phyloP scores from a whole-genome alignment of 1,140 invertebrate genomes.

The Gonatopus flavifemur region DNA sequence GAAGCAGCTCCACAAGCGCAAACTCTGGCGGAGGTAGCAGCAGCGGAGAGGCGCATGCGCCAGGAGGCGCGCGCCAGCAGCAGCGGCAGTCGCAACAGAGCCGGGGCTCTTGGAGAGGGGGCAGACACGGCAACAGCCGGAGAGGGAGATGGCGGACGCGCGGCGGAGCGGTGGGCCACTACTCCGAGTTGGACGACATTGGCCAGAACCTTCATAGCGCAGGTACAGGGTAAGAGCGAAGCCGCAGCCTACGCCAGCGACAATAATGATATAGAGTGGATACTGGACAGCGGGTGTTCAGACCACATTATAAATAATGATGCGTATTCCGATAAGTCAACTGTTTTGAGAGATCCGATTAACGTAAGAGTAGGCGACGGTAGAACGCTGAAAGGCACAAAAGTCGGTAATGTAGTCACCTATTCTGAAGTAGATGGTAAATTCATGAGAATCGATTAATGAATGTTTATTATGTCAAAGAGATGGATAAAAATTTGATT shows the following conservation, averaged over 20 bases:
- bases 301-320: too few species aligned
- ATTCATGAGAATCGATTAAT: conserved; percentile 8
- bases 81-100: too few species aligned
- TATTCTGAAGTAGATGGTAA: conserved; percentile 16
- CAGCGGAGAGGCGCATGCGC: not conserved
- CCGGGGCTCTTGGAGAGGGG: conserved; percentile 8
- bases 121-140: conserved; percentile 10
- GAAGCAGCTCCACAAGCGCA: not conserved
- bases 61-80: too few species aligned
- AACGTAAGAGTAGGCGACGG: too few species aligned
- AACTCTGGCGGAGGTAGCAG: too few species aligned
- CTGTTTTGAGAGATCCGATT: conserved; percentile 18
- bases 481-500: conserved; percentile 26
- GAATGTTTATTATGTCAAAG: conserved; percentile 20
- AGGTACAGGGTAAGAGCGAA: conserved; percentile 9
- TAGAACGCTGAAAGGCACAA: conserved; percentile 23
- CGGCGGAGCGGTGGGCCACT: conserved; percentile 1
- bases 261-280: conserved; percentile 21
- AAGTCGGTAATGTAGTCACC: conserved; percentile 21
- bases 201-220: conserved; percentile 12
- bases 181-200: not conserved
- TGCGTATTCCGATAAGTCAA: conserved; percentile 12
- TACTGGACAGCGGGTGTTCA: conserved; percentile 28
- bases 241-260: conserved; percentile 8
- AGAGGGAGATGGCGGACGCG: too few species aligned